Evolutionary conservation across 1,140 invertebrate species (phyloP).

Genomic region (Yoshiicerus persimilis): DNA sequence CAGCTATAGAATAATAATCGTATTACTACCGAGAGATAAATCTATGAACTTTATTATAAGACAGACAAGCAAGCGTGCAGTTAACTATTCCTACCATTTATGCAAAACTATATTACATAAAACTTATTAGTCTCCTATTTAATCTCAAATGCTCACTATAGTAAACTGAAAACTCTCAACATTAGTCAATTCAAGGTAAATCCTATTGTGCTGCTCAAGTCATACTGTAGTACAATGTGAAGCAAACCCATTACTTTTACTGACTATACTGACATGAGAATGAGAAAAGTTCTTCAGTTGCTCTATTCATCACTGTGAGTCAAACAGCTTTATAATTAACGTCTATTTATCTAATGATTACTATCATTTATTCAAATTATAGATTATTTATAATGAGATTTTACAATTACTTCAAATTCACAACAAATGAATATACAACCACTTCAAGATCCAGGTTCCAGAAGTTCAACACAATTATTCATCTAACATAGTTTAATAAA

Average conservation of each 20-base stretch:
- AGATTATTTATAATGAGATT: neutral
- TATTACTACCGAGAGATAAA: neutral
- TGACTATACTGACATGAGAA: neutral
- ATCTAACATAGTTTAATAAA: neutral
- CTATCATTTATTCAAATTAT: neutral
- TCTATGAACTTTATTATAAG: neutral
- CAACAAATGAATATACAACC: neutral
- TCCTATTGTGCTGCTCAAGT: neutral
- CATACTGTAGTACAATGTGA: neutral
- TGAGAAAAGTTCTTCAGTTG: neutral
- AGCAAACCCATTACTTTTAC: neutral
- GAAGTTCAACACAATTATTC: neutral
- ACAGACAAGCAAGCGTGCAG: neutral
- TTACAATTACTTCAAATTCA: neutral
- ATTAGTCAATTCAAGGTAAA: conserved; percentile 2
- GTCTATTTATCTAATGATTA: neutral
- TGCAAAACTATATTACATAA: neutral
- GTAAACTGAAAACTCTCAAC: neutral
- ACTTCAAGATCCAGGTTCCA: neutral
- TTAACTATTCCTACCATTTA: neutral
- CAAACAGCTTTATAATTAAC: neutral
- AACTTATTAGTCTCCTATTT: neutral
- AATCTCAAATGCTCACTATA: neutral
- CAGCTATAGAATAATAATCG: neutral
- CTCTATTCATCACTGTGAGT: neutral